These are phyloP conservation scores for Grammomys surdaster DNA, from an alignment of 2,113 vertebrate genomes.

Conservation along the genomic window DNA sequence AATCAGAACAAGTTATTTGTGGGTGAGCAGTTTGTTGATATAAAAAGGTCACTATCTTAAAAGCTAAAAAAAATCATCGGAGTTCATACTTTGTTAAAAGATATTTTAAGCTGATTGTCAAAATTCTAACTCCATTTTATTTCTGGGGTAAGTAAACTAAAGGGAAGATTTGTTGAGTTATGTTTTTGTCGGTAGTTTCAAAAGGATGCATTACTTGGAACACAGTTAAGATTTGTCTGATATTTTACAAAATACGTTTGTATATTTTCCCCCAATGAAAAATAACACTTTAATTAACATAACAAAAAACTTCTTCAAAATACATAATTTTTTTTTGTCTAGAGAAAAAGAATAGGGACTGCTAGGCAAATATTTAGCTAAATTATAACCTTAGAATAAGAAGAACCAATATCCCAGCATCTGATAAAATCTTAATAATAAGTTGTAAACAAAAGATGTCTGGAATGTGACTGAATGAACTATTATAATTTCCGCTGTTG, in stretches of 20 bases:
- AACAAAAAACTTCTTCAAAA: neutral
- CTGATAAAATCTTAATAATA: neutral
- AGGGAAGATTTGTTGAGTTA: conserved; percentile 14
- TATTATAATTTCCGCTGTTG: neutral
- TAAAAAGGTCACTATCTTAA: conserved; percentile 32
- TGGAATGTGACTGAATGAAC: neutral
- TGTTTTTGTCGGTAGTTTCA: neutral
- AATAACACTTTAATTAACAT: neutral
- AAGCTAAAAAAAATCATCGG: conserved; percentile 57
- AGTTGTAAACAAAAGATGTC: neutral
- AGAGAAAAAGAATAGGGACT: neutral
- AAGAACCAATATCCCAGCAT: neutral
- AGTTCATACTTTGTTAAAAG: conserved; percentile 51
- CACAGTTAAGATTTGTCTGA: neutral
- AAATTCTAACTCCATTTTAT: neutral
- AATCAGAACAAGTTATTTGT: neutral
- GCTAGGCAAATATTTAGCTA: neutral
- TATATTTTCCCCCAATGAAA: neutral
- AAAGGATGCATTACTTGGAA: neutral
- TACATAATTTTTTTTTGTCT: neutral
- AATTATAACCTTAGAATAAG: conserved; percentile 10
- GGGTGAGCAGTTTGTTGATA: conserved; percentile 31
- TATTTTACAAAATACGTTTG: neutral
- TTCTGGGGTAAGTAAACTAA: conserved; percentile 1
- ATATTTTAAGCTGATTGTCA: conserved; percentile 56